Conservation (phyloP, 2,113 vertebrate genomes). For the Zootoca vivipara region DNA sequence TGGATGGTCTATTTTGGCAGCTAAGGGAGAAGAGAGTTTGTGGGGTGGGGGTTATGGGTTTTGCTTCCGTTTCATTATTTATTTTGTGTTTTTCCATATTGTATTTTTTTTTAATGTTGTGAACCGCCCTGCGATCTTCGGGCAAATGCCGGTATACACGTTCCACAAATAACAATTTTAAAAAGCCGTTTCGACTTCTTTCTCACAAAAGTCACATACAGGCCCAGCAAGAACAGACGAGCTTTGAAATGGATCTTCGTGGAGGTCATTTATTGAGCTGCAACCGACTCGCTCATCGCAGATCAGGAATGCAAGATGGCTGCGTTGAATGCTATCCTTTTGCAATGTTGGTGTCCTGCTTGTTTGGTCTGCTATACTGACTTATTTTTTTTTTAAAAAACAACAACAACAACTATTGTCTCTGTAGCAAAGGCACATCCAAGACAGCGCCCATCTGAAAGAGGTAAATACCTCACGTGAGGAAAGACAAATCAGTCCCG, state of each 20-base stretch:
- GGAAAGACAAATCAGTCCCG: conserved; percentile 46
- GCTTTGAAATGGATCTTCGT: neutral
- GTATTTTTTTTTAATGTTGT: too few species aligned
- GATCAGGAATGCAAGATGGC: neutral
- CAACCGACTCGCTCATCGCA: too few species aligned
- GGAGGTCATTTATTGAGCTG: neutral
- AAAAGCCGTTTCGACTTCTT: neutral
- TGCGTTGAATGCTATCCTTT: neutral
- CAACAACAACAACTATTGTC: neutral
- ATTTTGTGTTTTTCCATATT: too few species aligned
- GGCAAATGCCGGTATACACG: neutral
- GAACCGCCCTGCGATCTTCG: too few species aligned
- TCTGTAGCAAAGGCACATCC: conserved; percentile 62
- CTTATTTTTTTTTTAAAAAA: neutral
- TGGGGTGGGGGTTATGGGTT: too few species aligned
- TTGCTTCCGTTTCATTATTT: too few species aligned
- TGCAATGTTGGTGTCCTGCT: fast-evolving
- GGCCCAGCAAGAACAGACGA: too few species aligned
- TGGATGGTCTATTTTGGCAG: too few species aligned
- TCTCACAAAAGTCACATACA: neutral
- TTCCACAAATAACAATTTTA: neutral
- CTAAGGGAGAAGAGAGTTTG: neutral
- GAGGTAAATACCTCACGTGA: conserved; percentile 24
- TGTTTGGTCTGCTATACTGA: neutral
- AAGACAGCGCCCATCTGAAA: conserved; percentile 31